Evolutionary conservation across 2,888 invertebrate genomes (phyloP).

Genomic region (Drosophila gaucha): DNA sequence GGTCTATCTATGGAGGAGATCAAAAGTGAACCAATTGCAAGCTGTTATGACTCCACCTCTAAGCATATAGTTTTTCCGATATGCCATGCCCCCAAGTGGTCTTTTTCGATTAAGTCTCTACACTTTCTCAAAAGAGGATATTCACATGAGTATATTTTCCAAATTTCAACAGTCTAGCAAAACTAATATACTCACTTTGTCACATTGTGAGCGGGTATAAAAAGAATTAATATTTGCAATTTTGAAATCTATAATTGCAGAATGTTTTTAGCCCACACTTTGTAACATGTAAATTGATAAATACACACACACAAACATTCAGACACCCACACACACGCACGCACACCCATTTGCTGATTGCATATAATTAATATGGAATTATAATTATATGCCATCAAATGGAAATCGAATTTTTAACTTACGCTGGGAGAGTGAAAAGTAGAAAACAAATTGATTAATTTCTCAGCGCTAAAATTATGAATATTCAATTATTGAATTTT

Average conservation of each 20-base stretch:
- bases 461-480: constrained; percentile 14
- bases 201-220: neutral
- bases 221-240: constrained; percentile 20
- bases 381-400: constrained; percentile 58
- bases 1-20: neutral
- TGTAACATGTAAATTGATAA: constrained; percentile 58
- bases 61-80: neutral
- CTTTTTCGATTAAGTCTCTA: no score
- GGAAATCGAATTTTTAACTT: constrained; percentile 40
- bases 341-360: constrained; percentile 38
- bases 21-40: no score
- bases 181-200: neutral
- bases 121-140: no score
- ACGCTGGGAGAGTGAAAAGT: constrained; percentile 11
- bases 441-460: constrained; percentile 52
- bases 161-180: neutral
- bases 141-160: neutral
- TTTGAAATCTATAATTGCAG: constrained; percentile 37
- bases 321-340: constrained; percentile 1
- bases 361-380: constrained; percentile 57
- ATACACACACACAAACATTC: constrained; percentile 4
- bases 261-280: constrained; percentile 17
- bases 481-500: constrained; percentile 32
- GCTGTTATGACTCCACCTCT: no score
- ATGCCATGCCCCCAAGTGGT: neutral